phyloP scores from a whole-genome alignment of 2,797 vertebrate genomes.

The Poeciliopsis gracilis region DNA sequence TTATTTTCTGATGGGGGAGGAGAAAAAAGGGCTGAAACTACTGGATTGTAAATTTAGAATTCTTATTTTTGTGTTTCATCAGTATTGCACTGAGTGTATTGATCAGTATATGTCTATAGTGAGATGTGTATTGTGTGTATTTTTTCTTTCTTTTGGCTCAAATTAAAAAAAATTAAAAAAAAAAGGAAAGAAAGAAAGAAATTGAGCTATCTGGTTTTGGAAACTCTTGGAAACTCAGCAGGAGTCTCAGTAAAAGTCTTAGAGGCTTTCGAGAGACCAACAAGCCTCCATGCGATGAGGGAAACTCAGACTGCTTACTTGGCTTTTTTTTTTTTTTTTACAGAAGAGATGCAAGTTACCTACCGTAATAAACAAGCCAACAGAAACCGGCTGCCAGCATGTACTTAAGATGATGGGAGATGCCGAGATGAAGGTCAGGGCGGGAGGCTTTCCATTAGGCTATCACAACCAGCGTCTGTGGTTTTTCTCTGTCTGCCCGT shows the following conservation, averaged over 20 bases:
- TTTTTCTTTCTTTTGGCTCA: no score
- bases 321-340: neutral
- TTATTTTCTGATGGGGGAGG: no score
- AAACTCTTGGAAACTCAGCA: neutral
- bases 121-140: no score
- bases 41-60: no score
- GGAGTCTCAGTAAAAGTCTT: no score
- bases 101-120: no score
- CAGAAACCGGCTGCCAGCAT: neutral
- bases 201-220: neutral
- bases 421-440: slow-evolving; percentile 3
- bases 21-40: no score
- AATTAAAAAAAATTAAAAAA: no score
- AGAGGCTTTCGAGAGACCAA: neutral
- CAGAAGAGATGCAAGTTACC: neutral
- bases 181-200: no score
- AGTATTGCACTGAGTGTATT: no score
- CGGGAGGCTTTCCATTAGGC: neutral
- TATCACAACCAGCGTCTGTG: neutral
- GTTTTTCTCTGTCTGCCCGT: neutral
- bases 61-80: no score
- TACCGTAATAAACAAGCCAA: neutral
- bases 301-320: neutral
- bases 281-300: neutral
- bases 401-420: slow-evolving; percentile 12